A percentile compares a stretch with the other conserved stretches of the same genome.
Conservation (phyloP, 2,113 vertebrate species). For the Athene noctua region DNA sequence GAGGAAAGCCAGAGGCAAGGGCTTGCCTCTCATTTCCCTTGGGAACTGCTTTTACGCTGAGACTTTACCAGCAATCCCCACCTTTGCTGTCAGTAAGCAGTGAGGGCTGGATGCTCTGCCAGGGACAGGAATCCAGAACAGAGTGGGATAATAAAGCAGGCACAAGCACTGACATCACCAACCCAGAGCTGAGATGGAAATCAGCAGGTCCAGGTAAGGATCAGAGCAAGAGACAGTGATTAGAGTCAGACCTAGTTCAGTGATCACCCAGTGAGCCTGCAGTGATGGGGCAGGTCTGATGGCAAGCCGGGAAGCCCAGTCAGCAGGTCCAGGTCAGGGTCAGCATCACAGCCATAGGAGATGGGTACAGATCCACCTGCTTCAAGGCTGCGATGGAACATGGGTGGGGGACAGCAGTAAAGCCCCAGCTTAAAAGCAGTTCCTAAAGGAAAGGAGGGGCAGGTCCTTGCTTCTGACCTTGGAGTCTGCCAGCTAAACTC, state of each 20-base stretch:
- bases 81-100: not conserved
- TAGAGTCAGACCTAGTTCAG: not conserved
- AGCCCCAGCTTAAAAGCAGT: not conserved
- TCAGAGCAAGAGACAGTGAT: not conserved
- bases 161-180: not conserved
- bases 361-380: fast-evolving
- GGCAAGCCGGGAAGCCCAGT: not conserved
- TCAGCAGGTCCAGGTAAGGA: not conserved
- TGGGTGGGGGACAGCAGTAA: fast-evolving
- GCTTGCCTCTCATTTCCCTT: not conserved
- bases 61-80: not conserved
- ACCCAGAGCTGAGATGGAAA: not conserved
- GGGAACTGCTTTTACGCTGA: not conserved
- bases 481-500: not conserved
- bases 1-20: not conserved
- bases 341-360: fast-evolving
- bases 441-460: not conserved
- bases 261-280: not conserved
- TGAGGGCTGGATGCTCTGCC: not conserved
- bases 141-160: not conserved
- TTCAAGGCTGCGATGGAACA: not conserved
- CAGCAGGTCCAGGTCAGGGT: not conserved
- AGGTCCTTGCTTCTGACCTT: not conserved
- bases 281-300: not conserved
- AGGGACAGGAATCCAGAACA: not conserved